Evolutionary conservation across 2,888 invertebrate species (phyloP), one percentile per base, ranked within the genome.

Genomic region (Drosophila prostipennis): DNA sequence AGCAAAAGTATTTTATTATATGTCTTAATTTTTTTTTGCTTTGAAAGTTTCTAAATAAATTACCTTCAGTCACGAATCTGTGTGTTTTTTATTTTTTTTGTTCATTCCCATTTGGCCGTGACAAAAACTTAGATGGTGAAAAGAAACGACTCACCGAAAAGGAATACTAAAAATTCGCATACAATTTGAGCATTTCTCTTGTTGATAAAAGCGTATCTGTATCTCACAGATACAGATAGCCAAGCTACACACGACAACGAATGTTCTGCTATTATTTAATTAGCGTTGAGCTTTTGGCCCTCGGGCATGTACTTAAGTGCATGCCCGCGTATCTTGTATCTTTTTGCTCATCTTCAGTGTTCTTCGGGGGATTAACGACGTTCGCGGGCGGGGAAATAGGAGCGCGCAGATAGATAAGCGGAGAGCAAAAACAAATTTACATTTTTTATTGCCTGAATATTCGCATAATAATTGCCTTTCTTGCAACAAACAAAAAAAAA

Each of bases 401-500:
- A n/a, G 13, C 43, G 4, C 19, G 6, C 32, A 58, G 36, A 46
- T 45, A 65, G 65, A 65, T 65, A 65, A 54, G 40, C 64, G 26
- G 34, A n/a, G 37, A 13, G 46, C 16, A 45, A 53, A 57, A 69
- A 7, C 29, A 29, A 86, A 86, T 86, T 82, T 80, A 82, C 86
- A 81, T 81, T 85, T 82, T 71, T 81, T 85, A 85, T 81, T 82
- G 82, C 82, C 73, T 71, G 67, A 67, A 75, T 75, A 84, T 77
- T 80, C 84, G 82, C 75, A 84, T 77, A 78, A 77, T 84, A 81
- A 80, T 84, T 84, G 80, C 69, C 76, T 11, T 16, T 32, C 46
- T 65, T 64, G 61, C 61, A 51, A 23, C 63, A 36, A 59, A 19
- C 13, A 37, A 53, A 10, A 39, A 1, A 16, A 34, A 2, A 26